phyloP scores from a whole-genome alignment of 30 jellyfish, hydroid and myxozoan genomes.

The Nemopilema nomurai region DNA sequence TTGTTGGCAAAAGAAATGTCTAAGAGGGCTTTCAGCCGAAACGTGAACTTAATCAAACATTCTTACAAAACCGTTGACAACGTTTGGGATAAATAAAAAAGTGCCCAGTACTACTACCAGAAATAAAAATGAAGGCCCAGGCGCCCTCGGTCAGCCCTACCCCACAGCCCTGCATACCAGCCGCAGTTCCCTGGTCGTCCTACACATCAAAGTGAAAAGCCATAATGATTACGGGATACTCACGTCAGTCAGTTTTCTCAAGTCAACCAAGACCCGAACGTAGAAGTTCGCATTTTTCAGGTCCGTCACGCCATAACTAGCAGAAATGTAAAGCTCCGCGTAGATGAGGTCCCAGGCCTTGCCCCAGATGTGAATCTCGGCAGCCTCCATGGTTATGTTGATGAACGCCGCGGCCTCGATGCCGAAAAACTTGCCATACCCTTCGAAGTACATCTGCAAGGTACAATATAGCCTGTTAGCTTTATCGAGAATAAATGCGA shows the following conservation, averaged over 20 bases:
- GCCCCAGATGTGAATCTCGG: constrained; percentile 92
- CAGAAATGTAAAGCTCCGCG: constrained; percentile 92
- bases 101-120: too few species aligned
- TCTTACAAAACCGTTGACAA: too few species aligned
- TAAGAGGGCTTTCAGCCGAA: too few species aligned
- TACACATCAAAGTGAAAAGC: too few species aligned
- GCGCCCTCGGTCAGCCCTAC: too few species aligned
- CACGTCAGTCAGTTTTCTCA: constrained; percentile 80
- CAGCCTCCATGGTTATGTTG: constrained; percentile 76
- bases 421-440: constrained; percentile 88
- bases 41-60: too few species aligned
- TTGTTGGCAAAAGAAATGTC: too few species aligned
- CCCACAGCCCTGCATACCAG: too few species aligned
- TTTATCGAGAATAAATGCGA: neutral
- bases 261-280: constrained; percentile 89
- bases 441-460: constrained; percentile 90
- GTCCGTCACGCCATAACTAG: constrained; percentile 67
- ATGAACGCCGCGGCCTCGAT: constrained; percentile 79
- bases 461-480: neutral
- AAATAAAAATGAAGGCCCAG: too few species aligned
- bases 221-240: too few species aligned
- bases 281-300: constrained; percentile 79
- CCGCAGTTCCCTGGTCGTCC: too few species aligned
- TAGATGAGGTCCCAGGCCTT: constrained; percentile 89
- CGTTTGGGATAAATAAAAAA: too few species aligned